These are phyloP conservation scores for Biston betularia DNA, from an alignment of 2,888 invertebrate species.

Conservation along the genomic window DNA sequence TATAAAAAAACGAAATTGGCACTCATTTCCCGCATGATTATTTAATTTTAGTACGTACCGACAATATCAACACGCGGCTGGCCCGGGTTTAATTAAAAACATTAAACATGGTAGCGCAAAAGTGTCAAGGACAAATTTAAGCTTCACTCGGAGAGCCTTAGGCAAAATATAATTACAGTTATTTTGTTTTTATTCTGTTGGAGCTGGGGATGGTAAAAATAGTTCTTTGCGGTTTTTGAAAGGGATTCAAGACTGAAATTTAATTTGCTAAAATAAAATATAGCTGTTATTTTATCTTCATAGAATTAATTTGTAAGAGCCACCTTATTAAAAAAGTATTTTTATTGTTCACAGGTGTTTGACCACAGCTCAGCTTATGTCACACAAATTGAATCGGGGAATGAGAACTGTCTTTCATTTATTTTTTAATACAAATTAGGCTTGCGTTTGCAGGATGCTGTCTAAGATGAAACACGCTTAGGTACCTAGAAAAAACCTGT, in stretches of 20 bases:
- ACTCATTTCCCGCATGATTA: no score
- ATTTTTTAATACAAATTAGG: no score
- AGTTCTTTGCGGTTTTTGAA: constrained; percentile 4
- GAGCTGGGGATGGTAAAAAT: neutral
- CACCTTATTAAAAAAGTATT: no score
- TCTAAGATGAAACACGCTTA: no score
- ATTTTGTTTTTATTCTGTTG: constrained; percentile 11
- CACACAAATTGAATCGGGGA: no score
- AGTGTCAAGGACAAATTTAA: constrained; percentile 18
- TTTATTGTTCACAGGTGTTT: no score
- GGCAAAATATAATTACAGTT: neutral
- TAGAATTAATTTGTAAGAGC: no score
- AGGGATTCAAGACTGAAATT: neutral
- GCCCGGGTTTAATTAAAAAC: constrained; percentile 8
- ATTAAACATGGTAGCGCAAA: constrained; percentile 1
- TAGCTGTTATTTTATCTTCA: neutral
- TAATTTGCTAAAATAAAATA: neutral
- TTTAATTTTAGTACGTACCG: neutral
- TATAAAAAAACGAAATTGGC: no score
- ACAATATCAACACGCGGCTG: neutral
- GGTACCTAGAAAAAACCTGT: no score
- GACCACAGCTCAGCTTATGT: no score
- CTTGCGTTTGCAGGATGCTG: no score
- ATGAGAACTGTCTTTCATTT: no score
- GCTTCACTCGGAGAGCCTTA: constrained; percentile 5